Evolutionary conservation across 1,140 invertebrate genomes (phyloP).

Genomic region (Drosophila simulans): DNA sequence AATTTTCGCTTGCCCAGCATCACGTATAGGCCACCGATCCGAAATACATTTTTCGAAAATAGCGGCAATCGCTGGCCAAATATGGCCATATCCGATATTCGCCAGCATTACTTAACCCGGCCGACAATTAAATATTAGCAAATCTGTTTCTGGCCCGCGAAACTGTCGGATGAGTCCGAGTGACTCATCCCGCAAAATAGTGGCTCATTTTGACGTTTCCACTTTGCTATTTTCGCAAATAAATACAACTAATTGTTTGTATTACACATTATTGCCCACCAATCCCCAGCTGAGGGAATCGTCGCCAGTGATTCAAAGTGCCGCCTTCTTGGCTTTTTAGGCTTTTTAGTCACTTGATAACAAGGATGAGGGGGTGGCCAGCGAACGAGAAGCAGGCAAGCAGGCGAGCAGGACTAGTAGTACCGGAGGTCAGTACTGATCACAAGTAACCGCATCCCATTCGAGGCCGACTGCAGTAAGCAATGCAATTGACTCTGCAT

Average conservation of each 20-base stretch:
- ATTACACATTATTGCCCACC: conserved; percentile 14
- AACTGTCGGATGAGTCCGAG: conserved; percentile 24
- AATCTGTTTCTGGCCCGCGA: neutral
- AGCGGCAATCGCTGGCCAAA: conserved; percentile 30
- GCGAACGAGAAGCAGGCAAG: too few species aligned
- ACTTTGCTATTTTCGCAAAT: conserved; percentile 24
- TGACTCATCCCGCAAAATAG: conserved; percentile 5
- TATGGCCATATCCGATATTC: conserved; percentile 34
- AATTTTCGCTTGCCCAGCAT: conserved; percentile 37
- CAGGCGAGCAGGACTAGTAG: too few species aligned
- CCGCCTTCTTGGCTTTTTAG: neutral
- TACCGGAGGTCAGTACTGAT: too few species aligned
- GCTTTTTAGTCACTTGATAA: neutral
- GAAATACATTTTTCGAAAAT: conserved; percentile 6
- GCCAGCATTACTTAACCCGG: conserved; percentile 16
- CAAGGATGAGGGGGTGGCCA: too few species aligned
- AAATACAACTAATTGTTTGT: conserved; percentile 40
- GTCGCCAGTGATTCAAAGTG: conserved; percentile 21
- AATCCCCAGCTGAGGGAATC: conserved; percentile 8
- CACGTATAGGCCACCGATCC: conserved; percentile 38
- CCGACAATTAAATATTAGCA: conserved; percentile 8
- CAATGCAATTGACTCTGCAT: conserved; percentile 1
- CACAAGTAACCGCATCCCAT: too few species aligned
- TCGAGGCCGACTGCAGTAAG: too few species aligned
- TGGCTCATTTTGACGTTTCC: conserved; percentile 17